These are phyloP conservation scores for Mormyrops boulengeri DNA, from an alignment of 2,797 vertebrate genomes.

Conservation along the genomic window DNA sequence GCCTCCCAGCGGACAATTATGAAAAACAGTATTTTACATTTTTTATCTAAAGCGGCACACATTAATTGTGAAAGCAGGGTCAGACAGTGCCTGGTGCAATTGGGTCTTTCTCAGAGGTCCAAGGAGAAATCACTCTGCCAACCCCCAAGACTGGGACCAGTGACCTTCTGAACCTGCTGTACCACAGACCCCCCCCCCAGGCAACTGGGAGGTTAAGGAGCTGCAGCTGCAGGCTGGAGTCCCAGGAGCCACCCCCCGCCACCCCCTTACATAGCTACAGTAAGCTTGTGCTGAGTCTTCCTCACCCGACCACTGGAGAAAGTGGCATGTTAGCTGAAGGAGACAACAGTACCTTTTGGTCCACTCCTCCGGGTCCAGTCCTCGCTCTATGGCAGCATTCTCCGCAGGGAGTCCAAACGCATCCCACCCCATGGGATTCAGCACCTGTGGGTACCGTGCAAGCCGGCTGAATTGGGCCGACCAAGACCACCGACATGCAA, in stretches of 20 bases:
- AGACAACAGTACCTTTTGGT: conserved; percentile 70
- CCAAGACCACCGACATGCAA: not conserved
- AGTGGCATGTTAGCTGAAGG: not conserved
- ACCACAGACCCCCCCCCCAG: not conserved
- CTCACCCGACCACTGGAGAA: not conserved
- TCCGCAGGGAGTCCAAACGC: conserved; percentile 95
- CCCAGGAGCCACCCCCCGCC: not conserved
- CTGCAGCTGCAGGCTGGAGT: not conserved
- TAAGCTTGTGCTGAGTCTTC: not conserved
- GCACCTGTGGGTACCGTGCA: conserved; percentile 61
- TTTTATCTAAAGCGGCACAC: not conserved
- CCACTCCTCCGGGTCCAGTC: conserved; percentile 84
- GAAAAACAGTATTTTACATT: not conserved
- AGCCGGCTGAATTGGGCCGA: not conserved
- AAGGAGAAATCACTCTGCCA: not conserved
- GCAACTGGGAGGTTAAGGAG: not conserved
- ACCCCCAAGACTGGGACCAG: not conserved
- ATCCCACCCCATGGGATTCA: conserved; percentile 99
- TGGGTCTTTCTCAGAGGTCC: not conserved
- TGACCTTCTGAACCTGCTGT: not conserved
- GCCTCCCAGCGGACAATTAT: not conserved
- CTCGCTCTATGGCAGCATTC: conserved; percentile 87
- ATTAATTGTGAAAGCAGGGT: not conserved
- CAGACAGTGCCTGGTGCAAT: not conserved
- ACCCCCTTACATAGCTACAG: not conserved